Evolutionary conservation across 2,888 invertebrate species (phyloP).

Genomic region (Bursaphelenchus okinawaensis): DNA sequence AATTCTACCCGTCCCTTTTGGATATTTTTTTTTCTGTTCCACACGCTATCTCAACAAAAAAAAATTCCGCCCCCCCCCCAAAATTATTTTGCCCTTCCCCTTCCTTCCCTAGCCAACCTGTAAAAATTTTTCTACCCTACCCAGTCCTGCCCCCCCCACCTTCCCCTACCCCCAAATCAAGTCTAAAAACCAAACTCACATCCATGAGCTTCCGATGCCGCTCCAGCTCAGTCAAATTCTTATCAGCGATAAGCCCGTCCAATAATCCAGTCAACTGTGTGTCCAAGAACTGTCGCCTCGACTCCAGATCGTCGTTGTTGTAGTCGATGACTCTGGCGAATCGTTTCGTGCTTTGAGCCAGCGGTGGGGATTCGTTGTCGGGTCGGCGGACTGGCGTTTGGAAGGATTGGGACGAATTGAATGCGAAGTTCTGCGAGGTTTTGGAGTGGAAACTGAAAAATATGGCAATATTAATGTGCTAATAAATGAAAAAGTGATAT

Average conservation of each 20-base stretch:
- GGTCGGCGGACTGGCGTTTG: neutral
- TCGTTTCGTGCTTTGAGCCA: neutral
- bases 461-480: neutral
- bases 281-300: neutral
- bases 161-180: neutral
- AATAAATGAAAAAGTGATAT: too few species aligned
- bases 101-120: too few species aligned
- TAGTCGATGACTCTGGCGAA: neutral
- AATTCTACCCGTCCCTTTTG: too few species aligned
- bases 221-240: slow-evolving; percentile 3
- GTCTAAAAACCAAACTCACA: neutral
- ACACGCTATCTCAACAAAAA: too few species aligned
- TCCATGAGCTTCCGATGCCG: slow-evolving; percentile 6
- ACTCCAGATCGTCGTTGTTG: neutral
- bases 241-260: neutral
- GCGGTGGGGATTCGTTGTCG: neutral
- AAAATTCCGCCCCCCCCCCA: too few species aligned
- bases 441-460: neutral
- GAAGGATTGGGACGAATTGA: neutral
- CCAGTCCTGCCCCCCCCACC: too few species aligned
- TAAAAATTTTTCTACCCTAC: too few species aligned
- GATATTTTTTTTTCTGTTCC: too few species aligned
- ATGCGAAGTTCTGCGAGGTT: neutral
- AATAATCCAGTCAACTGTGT: neutral
- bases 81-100: too few species aligned